Evolutionary conservation across 2,797 vertebrate genomes (phyloP).

Genomic region (Channallabes apus): DNA sequence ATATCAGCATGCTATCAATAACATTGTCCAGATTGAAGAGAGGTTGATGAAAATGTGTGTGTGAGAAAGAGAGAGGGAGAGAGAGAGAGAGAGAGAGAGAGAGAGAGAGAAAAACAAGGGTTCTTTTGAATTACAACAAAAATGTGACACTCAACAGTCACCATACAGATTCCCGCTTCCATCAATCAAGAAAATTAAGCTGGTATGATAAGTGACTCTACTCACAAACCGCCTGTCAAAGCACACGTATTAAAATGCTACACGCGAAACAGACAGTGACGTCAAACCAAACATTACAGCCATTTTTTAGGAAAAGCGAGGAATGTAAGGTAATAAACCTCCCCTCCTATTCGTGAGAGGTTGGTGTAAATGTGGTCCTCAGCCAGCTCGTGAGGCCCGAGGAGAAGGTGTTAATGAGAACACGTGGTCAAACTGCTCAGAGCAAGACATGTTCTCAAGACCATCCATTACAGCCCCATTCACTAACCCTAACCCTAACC

Average conservation of each 20-base stretch:
- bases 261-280: not conserved
- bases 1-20: slow-evolving; percentile 25
- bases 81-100: slow-evolving; percentile 9
- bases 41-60: not conserved
- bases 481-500: no score
- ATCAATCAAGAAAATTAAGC: slow-evolving; percentile 43
- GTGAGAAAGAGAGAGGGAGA: not conserved
- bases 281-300: slow-evolving; percentile 9
- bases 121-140: slow-evolving; percentile 40
- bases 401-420: slow-evolving; percentile 56
- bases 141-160: slow-evolving; percentile 20
- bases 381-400: slow-evolving; percentile 31
- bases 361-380: slow-evolving; percentile 39
- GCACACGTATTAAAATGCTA: slow-evolving; percentile 13
- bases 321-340: not conserved
- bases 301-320: not conserved
- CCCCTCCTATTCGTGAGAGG: slow-evolving; percentile 28
- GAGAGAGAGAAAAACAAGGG: slow-evolving; percentile 5
- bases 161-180: slow-evolving; percentile 17
- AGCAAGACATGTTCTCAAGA: slow-evolving; percentile 51
- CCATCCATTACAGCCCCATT: slow-evolving; percentile 1
- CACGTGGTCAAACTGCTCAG: slow-evolving; percentile 56
- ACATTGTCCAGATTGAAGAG: slow-evolving; percentile 27
- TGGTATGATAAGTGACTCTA: slow-evolving; percentile 7
- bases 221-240: slow-evolving; percentile 2